Conservation (phyloP, 1,140 invertebrate species). For the Papilio glaucus region DNA sequence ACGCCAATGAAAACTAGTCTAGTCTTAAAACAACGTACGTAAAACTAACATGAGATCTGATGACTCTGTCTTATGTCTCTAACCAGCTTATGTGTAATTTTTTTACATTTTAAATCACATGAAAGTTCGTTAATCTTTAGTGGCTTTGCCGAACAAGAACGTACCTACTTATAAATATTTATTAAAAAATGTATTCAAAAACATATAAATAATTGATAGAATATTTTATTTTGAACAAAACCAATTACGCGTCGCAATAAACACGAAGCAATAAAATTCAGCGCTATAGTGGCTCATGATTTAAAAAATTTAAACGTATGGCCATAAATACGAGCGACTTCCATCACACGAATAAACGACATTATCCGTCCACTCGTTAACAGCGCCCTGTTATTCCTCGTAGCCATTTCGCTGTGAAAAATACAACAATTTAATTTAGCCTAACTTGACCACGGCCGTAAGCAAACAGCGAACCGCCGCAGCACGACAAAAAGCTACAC, state of each 20-base stretch:
- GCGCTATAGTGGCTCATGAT: conserved; percentile 28
- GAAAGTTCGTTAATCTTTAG: not conserved
- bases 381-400: conserved; percentile 58
- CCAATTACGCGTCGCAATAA: conserved; percentile 35
- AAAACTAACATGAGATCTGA: no score
- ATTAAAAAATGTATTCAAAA: conserved; percentile 21
- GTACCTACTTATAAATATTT: not conserved
- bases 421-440: conserved; percentile 80
- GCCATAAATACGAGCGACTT: conserved; percentile 46
- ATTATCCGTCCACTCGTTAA: conserved; percentile 72
- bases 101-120: no score
- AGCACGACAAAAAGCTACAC: conserved; percentile 71
- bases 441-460: conserved; percentile 68
- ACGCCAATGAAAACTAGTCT: no score
- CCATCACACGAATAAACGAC: conserved; percentile 58
- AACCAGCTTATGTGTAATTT: no score
- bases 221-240: conserved; percentile 30
- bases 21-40: no score
- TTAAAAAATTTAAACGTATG: conserved; percentile 47
- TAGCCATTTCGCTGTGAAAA: conserved; percentile 76
- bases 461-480: conserved; percentile 64
- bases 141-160: not conserved
- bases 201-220: conserved; percentile 29
- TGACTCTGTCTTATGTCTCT: no score
- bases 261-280: conserved; percentile 25